A percentile compares a stretch with the other conserved stretches of the same genome.
Conservation (phyloP, 2,113 vertebrate genomes). For the Pyxicephalus adspersus region DNA sequence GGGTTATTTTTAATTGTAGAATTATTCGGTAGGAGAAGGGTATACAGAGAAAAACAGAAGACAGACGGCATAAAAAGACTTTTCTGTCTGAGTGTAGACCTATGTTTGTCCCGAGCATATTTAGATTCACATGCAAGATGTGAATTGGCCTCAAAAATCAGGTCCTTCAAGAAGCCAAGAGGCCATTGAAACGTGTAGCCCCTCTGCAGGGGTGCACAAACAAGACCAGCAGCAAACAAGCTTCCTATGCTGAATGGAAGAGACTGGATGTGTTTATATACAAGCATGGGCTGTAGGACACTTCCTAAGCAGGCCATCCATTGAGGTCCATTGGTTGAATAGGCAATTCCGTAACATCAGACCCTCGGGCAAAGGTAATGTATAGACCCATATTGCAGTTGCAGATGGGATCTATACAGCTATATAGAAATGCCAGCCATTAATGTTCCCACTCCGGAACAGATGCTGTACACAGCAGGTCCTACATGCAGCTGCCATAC, state of each 20-base stretch:
- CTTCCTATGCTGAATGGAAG: no score
- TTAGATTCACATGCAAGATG: no score
- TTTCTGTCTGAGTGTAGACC: no score
- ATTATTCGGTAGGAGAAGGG: no score
- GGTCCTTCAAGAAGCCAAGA: neutral
- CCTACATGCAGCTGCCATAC: slow-evolving; percentile 34
- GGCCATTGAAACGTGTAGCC: neutral
- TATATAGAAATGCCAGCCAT: slow-evolving; percentile 19
- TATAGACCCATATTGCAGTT: slow-evolving; percentile 11
- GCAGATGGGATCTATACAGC: slow-evolving; percentile 28
- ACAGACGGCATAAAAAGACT: no score
- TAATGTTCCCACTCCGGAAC: neutral
- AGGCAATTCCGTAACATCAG: neutral
- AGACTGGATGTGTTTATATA: no score
- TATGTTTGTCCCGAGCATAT: no score
- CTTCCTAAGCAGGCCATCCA: neutral
- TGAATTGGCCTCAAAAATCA: no score
- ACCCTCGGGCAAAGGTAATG: neutral
- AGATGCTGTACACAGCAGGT: slow-evolving; percentile 47
- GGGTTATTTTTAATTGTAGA: no score
- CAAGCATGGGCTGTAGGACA: neutral
- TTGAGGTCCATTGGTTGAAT: neutral
- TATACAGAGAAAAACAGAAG: no score
- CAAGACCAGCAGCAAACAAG: neutral
- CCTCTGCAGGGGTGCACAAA: neutral